Evolutionary conservation across 1,140 invertebrate species (phyloP).

Genomic region (Trachelipus rathkii): DNA sequence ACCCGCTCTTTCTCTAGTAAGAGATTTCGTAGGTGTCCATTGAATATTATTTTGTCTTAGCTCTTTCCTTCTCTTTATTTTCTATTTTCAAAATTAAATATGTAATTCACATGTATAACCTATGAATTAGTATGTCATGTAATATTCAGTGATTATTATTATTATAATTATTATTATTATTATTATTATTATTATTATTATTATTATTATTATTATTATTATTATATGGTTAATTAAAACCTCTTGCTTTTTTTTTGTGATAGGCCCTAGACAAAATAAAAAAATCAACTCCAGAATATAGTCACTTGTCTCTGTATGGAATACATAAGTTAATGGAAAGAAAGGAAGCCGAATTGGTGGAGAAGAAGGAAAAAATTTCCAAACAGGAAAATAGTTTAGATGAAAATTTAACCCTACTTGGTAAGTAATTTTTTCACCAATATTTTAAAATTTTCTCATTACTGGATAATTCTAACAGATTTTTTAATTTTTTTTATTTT

Average conservation of each 20-base stretch:
- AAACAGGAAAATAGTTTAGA: no score
- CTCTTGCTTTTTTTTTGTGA: no score
- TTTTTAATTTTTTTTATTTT: neutral
- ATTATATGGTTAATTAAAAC: no score
- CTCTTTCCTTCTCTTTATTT: neutral
- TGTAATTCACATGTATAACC: neutral
- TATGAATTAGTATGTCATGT: no score
- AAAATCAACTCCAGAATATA: neutral
- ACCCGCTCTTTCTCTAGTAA: neutral
- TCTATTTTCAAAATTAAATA: neutral
- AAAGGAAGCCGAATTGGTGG: no score
- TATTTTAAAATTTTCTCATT: neutral
- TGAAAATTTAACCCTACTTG: neutral
- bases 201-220: no score
- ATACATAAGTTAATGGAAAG: no score
- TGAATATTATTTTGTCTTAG: neutral
- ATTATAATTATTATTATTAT: neutral
- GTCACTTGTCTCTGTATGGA: neutral
- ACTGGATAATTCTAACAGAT: neutral
- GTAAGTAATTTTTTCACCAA: neutral
- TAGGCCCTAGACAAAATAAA: no score
- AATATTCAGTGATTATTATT: no score
- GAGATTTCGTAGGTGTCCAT: neutral
- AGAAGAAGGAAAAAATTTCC: no score
- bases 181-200: no score